Base-by-base conservation (phyloP, 2,888 invertebrate genomes). In the Drosophila kanekoi region DNA sequence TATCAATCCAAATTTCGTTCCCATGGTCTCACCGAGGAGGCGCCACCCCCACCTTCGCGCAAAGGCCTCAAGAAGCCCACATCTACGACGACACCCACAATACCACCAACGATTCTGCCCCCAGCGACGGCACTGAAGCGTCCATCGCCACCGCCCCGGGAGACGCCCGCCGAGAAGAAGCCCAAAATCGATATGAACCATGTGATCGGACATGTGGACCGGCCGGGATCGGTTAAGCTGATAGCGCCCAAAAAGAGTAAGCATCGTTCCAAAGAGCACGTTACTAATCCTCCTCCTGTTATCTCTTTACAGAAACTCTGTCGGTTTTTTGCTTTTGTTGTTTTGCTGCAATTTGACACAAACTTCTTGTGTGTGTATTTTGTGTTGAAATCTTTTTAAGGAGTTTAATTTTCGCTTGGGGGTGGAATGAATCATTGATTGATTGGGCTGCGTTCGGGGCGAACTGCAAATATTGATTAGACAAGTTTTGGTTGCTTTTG, bases 161-260 rank as follows among this genome's bases (percentile, higher is more conserved):
- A 90, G 1, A 32, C 75, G 20, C 95, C 95, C 13, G 94, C 95
- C 41, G 97, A 97, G 90, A 98, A 98, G 93, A 96, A 96, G 91
- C 92, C 95, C 11, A 96, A 96, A 93, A 94, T 95, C 54, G 91
- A 94, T 75, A 94, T 92, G 87, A 91, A 91, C 56, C 89, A 93
- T 72, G 93, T 91, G 49, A 79, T 91, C 86, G 82, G 81, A 2
- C 89, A 91, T 52, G 91, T 92, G 72, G 96, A 96, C 89, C 95
- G 96, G 91, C 96, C 96, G 37, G 97, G 96, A 78, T 94, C 95
- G 78, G 96, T 97, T 81, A 98, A 98, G 94, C 93, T 97, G 78
- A 97, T 97, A 88, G 95, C 97, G 83, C 95, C 97, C 77, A 97
- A 97, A 79, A 97, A 97, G 95, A 96, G 98, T 98, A 96, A 96